Evolutionary conservation across 2,888 invertebrate species (phyloP), one percentile per base, ranked within the genome.

Genomic region (Stenodema calcarata): DNA sequence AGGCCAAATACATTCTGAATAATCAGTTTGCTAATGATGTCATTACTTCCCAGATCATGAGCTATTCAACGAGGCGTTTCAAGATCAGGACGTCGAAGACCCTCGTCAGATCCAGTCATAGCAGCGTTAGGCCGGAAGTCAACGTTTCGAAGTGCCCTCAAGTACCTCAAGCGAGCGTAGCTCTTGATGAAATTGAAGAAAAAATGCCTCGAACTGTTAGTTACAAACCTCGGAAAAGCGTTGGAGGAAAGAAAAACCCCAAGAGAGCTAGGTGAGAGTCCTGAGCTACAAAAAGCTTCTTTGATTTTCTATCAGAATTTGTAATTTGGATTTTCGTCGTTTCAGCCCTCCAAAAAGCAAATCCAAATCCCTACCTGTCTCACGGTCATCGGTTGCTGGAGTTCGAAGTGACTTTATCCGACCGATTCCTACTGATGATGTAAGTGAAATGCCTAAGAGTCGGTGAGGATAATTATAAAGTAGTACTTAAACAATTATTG

Each of bases 101-200:
- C 0, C 62, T 62, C 12, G 84, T 84, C 11, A 27, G 84, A 16
- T 47, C 84, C 42, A 84, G 84, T 18, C 70, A 84, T 30, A 84
- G 73, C 27, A 27, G 27, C 27, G 70, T 27, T 14, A 84, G 44
- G 42, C 84, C 70, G 27, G 23, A 42, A 23, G 84, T 84, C 14
- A 84, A 84, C 23, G 73, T 84, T 18, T 73, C 23, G 47, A 70
- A 73, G 28, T 84, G 84, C 27, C 84, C 84, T 44, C 27, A 42
- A 35, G 62, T 84, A 4, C 75, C 70, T 12, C 73, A 23, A 9
- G 28, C 27, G n/a, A 73, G 28, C 27, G 70, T 82, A 18, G 41
- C 41, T 7, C 73, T 84, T 6, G 70, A 42, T 7, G 84, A 84
- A n/a, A 28, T 75, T 18, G 44, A 70, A 18, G 70, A 23, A 7